Evolutionary conservation across 1,140 invertebrate species (phyloP), one percentile per base, ranked within the genome.

Genomic region (Cydia splendana): DNA sequence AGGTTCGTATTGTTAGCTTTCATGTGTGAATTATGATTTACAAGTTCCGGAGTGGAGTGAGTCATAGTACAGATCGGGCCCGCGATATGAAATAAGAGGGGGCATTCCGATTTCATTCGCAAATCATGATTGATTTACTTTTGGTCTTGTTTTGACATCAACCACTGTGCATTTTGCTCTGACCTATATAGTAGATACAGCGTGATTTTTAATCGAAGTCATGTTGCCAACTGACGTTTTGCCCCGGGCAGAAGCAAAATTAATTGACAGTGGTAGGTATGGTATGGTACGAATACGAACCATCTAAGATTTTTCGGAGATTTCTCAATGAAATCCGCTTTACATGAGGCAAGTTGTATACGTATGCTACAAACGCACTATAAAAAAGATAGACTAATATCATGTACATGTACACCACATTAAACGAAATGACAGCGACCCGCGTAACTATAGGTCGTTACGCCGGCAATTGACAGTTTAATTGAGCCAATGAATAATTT

Each of bases 401-500:
- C 7, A 62, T 24, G 20, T 12, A 53, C 15, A 15, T 53, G 15
- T 15, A n/a, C 4, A 24, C n/a, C 57, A n/a, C 57, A 62, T 57
- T 57, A 57, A 62, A 24, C 57, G 57, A 62, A 62, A 62, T 24
- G 57, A 62, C 57, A 62, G 57, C 57, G 57, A 62, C 57, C 57
- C 57, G 57, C 18, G 57, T 62, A 62, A 62, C 20, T 62, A 24
- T 62, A 62, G 57, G 20, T 62, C 67, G 67, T 71, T 42, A 71
- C 67, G 67, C 30, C 34, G n/a, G 2, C 67, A 71, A 71, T 71
- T 71, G 67, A 42, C 67, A 71, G 67, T 18, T 15, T 71, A 71
- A 71, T 71, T 71, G 67, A 18, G 34, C 30, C 67, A 71, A 71
- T 71, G 67, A 71, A 71, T 71, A 71, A 71, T 71, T 38, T 71